Percentiles rank a stretch among this genome's conserved stretches.
phyloP scores from a whole-genome alignment of 1,140 invertebrate species.

The Meloidogyne floridensis region DNA sequence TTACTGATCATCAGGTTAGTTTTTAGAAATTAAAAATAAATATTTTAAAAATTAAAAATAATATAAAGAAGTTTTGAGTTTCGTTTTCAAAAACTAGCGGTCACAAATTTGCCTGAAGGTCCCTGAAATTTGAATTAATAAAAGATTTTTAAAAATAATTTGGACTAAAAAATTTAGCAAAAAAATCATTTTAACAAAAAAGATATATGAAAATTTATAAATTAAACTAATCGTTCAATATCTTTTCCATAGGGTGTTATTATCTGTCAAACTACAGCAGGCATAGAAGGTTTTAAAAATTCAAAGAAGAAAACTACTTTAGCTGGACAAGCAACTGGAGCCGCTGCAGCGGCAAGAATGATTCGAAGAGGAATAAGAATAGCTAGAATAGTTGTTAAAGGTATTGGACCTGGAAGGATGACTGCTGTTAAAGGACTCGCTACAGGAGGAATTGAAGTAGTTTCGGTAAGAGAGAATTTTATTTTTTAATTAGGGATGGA shows the following conservation, averaged over 20 bases:
- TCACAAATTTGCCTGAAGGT: too few species aligned
- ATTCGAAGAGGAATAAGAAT: conserved; percentile 60
- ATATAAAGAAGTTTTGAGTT: too few species aligned
- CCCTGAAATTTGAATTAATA: too few species aligned
- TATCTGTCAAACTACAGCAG: conserved; percentile 72
- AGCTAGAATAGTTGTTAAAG: conserved; percentile 69
- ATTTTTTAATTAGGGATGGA: background rate
- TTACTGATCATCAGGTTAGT: conserved; percentile 52
- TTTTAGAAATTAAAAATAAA: background rate
- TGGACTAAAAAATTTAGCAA: too few species aligned
- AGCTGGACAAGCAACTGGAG: conserved; percentile 87
- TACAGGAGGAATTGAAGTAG: conserved; percentile 82
- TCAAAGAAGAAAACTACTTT: conserved; percentile 91
- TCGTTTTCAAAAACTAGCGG: too few species aligned
- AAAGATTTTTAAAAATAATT: too few species aligned
- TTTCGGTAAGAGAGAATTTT: conserved; percentile 68
- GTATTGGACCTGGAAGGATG: conserved; percentile 69
- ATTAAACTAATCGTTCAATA: too few species aligned
- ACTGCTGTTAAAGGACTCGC: conserved; percentile 84
- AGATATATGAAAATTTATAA: background rate
- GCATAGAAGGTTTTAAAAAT: conserved; percentile 92
- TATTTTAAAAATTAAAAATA: too few species aligned
- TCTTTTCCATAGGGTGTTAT: conserved; percentile 25
- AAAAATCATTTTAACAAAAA: background rate
- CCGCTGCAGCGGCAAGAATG: conserved; percentile 72